Evolutionary conservation across 2,888 invertebrate species (phyloP).

Genomic region (Lacanobia oleracea): DNA sequence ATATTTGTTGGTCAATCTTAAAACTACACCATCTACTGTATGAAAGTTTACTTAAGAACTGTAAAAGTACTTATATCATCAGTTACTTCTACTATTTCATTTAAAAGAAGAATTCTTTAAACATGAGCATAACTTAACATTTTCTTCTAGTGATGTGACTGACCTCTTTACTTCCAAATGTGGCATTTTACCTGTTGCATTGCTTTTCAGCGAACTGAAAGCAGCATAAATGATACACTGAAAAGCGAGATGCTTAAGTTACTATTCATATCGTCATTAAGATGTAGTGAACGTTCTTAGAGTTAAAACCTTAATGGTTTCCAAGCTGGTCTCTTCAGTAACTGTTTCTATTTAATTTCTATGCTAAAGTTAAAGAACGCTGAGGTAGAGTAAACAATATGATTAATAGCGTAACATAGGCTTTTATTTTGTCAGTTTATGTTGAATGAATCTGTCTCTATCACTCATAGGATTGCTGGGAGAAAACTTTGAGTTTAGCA

Average conservation of each 20-base stretch:
- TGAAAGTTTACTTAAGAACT: too few species aligned
- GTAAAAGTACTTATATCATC: too few species aligned
- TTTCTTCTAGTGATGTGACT: slow-evolving; percentile 37
- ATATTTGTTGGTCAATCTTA: too few species aligned
- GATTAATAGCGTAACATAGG: background rate
- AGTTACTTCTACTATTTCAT: background rate
- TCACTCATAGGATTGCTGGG: too few species aligned
- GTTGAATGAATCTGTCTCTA: too few species aligned
- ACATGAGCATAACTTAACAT: slow-evolving; percentile 19
- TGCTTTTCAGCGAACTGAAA: slow-evolving; percentile 39
- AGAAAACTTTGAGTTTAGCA: too few species aligned
- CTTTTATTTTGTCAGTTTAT: background rate
- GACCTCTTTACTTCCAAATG: slow-evolving; percentile 46
- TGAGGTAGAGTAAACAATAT: background rate
- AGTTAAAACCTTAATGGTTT: slow-evolving; percentile 17
- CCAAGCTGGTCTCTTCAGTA: background rate
- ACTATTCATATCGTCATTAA: slow-evolving; percentile 38
- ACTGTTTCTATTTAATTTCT: background rate
- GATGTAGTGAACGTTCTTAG: slow-evolving; percentile 24
- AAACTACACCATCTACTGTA: background rate
- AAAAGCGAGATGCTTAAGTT: slow-evolving; percentile 39
- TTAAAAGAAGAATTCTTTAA: background rate
- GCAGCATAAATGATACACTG: slow-evolving; percentile 25
- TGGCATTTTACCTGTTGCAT: slow-evolving; percentile 47
- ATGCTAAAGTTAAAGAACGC: background rate